These are phyloP conservation scores for Ovibos moschatus DNA, from an alignment of 2,113 vertebrate species.

Conservation along the genomic window DNA sequence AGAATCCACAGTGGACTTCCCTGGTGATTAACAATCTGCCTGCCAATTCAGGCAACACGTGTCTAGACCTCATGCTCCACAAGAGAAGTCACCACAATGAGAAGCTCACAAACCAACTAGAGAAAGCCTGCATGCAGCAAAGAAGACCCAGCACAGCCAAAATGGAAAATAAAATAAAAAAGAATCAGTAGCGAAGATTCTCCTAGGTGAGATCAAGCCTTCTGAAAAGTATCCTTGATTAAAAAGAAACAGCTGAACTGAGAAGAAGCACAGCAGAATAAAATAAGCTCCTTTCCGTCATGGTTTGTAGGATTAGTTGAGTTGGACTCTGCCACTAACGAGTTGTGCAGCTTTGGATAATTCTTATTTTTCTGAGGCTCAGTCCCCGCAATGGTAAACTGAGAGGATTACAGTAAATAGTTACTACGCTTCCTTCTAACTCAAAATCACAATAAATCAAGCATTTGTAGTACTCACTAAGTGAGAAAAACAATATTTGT, in stretches of 20 bases:
- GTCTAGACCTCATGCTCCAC: background rate
- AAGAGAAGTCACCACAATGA: background rate
- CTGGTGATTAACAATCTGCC: background rate
- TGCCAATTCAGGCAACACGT: background rate
- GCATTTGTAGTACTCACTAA: background rate
- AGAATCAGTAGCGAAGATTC: background rate
- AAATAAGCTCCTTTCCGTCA: background rate
- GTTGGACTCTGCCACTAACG: background rate
- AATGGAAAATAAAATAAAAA: background rate
- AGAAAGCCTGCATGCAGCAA: background rate
- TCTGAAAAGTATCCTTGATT: background rate
- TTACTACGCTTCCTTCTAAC: background rate
- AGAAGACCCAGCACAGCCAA: background rate
- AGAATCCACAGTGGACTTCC: background rate
- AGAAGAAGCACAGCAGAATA: background rate
- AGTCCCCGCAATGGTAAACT: background rate
- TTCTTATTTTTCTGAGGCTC: background rate
- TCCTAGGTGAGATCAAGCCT: background rate
- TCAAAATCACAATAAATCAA: background rate
- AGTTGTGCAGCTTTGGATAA: background rate
- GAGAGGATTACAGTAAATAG: background rate
- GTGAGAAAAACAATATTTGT: background rate
- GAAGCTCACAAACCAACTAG: background rate
- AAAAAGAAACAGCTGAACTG: background rate
- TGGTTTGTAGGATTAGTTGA: background rate